A percentile compares a stretch with the other conserved stretches of the same genome.
Conservation (phyloP, 2,113 vertebrate species). For the Salvelinus fontinalis region DNA sequence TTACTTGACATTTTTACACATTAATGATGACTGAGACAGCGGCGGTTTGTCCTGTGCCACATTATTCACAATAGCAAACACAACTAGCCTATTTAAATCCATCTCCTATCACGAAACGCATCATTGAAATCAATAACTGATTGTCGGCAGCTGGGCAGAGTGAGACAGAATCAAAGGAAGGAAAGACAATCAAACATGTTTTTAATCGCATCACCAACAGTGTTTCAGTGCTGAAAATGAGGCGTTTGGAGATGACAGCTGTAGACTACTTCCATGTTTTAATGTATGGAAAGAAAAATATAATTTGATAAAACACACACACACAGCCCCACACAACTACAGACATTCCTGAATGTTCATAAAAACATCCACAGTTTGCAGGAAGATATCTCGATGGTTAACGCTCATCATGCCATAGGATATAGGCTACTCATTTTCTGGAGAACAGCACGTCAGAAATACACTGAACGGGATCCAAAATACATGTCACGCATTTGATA, state of each 20-base stretch:
- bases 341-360: background rate
- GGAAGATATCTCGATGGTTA: background rate
- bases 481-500: background rate
- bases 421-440: background rate
- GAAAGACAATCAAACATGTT: conserved; percentile 1
- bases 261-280: conserved; percentile 42
- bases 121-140: conserved; percentile 19
- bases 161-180: background rate
- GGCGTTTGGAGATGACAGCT: conserved; percentile 38
- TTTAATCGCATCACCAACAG: background rate
- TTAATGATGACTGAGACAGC: background rate
- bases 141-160: conserved; percentile 5
- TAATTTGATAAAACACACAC: conserved; percentile 14
- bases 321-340: conserved; percentile 3
- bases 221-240: conserved; percentile 11
- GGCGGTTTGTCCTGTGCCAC: background rate
- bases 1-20: background rate
- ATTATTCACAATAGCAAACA: background rate
- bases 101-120: conserved; percentile 1
- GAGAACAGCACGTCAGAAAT: background rate
- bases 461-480: background rate
- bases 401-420: too few species aligned
- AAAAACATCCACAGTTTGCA: background rate
- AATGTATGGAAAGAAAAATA: conserved; percentile 38
- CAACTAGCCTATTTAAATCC: background rate